phyloP scores from a whole-genome alignment of 1,140 invertebrate genomes.

The Diprion similis region DNA sequence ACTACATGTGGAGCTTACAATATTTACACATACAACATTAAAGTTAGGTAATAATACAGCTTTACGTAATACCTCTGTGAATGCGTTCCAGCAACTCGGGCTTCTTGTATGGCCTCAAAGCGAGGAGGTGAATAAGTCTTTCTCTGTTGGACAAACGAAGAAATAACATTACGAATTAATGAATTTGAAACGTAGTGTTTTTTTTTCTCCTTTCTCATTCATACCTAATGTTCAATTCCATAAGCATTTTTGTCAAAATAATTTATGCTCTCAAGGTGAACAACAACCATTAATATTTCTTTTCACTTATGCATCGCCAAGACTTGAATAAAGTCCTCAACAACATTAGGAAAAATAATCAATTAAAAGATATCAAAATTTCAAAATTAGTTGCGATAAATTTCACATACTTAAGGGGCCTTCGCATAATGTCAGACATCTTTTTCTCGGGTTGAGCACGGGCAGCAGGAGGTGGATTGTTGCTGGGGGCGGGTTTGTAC shows the following conservation, averaged over 20 bases:
- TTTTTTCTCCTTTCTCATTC: too few relatives aligned
- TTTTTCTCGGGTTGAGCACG: constrained; percentile 51
- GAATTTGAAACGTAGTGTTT: neutral
- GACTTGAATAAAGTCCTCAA: too few relatives aligned
- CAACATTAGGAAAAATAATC: too few relatives aligned
- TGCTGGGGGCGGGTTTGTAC: constrained; percentile 41
- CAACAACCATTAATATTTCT: too few relatives aligned
- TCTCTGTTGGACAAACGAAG: constrained; percentile 70
- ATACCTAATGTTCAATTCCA: neutral
- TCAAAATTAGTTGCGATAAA: neutral
- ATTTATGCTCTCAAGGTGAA: constrained; percentile 11
- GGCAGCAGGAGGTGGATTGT: constrained; percentile 32
- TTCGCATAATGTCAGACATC: constrained; percentile 69
- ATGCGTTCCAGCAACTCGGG: constrained; percentile 84
- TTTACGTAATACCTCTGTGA: constrained; percentile 69
- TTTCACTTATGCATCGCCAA: too few relatives aligned
- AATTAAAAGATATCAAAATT: too few relatives aligned
- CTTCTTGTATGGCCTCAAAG: constrained; percentile 91
- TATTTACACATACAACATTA: neutral
- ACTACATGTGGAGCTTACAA: constrained; percentile 12
- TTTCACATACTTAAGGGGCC: constrained; percentile 72
- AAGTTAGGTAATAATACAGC: neutral
- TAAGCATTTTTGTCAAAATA: constrained; percentile 19
- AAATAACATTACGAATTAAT: constrained; percentile 24
- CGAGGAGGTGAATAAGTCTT: constrained; percentile 90